These are phyloP conservation scores for Dinocampus coccinellae DNA, from an alignment of 2,888 invertebrate genomes.

Conservation along the genomic window DNA sequence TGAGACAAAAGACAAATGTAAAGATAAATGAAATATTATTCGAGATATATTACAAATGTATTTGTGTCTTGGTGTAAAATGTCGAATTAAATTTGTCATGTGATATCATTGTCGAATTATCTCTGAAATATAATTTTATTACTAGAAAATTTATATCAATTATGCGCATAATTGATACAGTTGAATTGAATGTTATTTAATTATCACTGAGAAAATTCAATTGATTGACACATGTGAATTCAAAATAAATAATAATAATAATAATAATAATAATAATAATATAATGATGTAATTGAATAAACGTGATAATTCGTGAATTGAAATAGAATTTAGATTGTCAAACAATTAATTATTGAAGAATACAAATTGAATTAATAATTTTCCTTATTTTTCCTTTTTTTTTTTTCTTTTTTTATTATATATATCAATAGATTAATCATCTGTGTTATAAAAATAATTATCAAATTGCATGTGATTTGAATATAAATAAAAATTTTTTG, in stretches of 20 bases:
- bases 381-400: no score
- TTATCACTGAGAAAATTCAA: not conserved
- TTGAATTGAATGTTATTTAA: conserved; percentile 30
- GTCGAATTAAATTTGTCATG: not conserved
- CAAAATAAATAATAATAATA: no score
- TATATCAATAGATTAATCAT: no score
- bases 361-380: no score
- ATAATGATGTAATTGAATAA: not conserved
- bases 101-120: not conserved
- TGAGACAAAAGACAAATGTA: not conserved
- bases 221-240: conserved; percentile 8
- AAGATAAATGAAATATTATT: not conserved
- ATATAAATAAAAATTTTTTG: not conserved
- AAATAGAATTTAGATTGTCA: not conserved
- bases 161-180: conserved; percentile 22
- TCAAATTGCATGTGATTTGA: not conserved
- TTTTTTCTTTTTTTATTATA: no score
- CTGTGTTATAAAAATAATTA: no score
- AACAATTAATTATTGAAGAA: no score
- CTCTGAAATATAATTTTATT: not conserved
- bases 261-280: no score
- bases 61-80: not conserved
- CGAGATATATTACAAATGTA: not conserved
- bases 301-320: not conserved
- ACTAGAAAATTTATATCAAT: not conserved